These are phyloP conservation scores for Clistopyga incitator DNA, from an alignment of 2,888 invertebrate genomes.

Conservation along the genomic window DNA sequence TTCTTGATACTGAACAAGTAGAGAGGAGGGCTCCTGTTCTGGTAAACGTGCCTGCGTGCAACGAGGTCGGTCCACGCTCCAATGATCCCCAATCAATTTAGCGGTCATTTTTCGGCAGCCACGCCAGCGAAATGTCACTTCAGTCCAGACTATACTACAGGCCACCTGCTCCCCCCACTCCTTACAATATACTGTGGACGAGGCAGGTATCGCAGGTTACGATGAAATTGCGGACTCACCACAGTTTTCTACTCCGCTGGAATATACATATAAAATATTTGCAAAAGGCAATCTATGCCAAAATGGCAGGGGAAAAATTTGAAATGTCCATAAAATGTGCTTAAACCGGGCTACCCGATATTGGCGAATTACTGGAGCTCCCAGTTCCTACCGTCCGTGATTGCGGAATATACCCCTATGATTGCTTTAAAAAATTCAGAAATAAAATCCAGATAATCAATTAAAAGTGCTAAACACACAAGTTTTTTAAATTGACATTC, in stretches of 20 bases:
- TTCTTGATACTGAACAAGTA: constrained; percentile 73
- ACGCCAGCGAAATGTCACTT: constrained; percentile 61
- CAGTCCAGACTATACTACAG: constrained; percentile 36
- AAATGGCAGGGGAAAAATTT: neutral
- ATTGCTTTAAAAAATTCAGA: neutral
- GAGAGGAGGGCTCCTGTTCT: constrained; percentile 28
- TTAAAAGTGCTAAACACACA: too few relatives aligned
- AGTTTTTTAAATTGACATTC: too few relatives aligned
- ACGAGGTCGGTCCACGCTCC: constrained; percentile 63
- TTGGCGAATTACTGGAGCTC: neutral
- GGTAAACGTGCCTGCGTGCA: constrained; percentile 40
- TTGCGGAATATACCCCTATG: neutral
- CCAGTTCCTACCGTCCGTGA: neutral
- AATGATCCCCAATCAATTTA: constrained; percentile 76
- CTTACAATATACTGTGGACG: constrained; percentile 2
- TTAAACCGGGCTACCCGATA: neutral
- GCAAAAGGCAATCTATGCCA: constrained; percentile 1
- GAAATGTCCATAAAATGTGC: too few relatives aligned
- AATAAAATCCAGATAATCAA: neutral
- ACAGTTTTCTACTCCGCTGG: constrained; percentile 34
- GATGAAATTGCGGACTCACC: constrained; percentile 50
- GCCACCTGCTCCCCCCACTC: neutral
- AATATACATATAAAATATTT: neutral
- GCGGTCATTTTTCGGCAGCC: constrained; percentile 65
- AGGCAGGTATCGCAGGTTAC: constrained; percentile 32